Base-by-base conservation (phyloP, 2,888 invertebrate species). In the Geophilus truncorum region DNA sequence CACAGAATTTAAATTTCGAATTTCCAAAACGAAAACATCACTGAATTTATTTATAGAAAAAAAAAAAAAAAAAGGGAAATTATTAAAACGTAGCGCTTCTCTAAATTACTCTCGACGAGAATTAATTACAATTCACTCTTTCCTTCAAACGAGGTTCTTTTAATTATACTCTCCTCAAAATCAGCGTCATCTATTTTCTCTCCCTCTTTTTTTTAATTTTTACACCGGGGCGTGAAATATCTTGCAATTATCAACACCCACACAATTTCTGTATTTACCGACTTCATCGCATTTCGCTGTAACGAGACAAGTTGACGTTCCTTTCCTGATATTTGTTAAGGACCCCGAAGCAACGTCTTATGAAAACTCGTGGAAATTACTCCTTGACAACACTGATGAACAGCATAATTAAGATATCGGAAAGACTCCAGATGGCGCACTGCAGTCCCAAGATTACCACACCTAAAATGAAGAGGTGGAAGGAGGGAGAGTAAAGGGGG, bases 291-390 rank as follows among this genome's bases (percentile, higher is more conserved):
- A 51, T 18, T 70, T 70, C 70, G 70, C n/a, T 70, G 15, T 70
- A 70, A 10, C 25, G 23, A 70, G 70, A 70, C 70, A 70, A 70
- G 28, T 28, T 70, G 23, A 28, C 28, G 70, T 70, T 70, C 25
- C 70, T 70, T 70, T 70, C 25, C 70, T 70, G 70, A 70, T 70
- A 70, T 70, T 70, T 70, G 70, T 70, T 70, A 28, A 25, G 70
- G 28, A 70, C 25, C 70, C 70, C 70, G 70, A 70, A 70, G 70
- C 70, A 70, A 70, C 70, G 70, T 70, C 70, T 70, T 70, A 70
- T 70, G 70, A 70, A 70, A 70, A 70, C 70, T 70, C 70, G 70
- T 70, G 70, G 70, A 70, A 70, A 70, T 70, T 70, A 70, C 70
- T 70, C 70, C 70, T 70, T 70, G 70, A 70, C 70, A 70, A 70